A percentile compares a stretch with the other conserved stretches of the same genome.
phyloP scores from a whole-genome alignment of 2,113 vertebrate genomes.

The Albula glossodonta region DNA sequence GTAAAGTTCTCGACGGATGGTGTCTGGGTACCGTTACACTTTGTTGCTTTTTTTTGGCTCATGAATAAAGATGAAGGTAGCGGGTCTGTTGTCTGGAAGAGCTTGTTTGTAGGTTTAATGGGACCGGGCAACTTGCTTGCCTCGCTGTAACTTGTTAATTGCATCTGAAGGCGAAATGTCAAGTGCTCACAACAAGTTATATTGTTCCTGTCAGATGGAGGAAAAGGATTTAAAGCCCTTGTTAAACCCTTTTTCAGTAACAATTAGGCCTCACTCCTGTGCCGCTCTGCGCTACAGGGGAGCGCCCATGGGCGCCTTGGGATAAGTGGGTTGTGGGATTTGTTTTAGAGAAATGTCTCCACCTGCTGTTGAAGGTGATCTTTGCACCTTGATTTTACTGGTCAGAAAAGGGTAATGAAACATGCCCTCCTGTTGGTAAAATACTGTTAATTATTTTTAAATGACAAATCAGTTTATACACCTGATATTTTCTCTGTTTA shows the following conservation, averaged over 20 bases:
- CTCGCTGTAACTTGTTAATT: constrained; percentile 46
- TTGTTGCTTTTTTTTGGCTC: not conserved
- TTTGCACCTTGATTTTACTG: not conserved
- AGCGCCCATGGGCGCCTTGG: not conserved
- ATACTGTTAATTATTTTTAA: not conserved
- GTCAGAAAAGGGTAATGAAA: not conserved
- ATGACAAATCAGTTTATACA: not conserved
- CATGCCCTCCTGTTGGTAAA: not conserved
- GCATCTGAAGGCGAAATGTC: constrained; percentile 49
- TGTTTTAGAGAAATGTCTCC: not conserved
- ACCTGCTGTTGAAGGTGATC: constrained; percentile 3
- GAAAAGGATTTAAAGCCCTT: constrained; percentile 47
- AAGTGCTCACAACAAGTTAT: constrained; percentile 22
- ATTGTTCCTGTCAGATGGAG: constrained; percentile 29
- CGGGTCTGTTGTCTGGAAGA: constrained; percentile 31
- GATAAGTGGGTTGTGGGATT: not conserved
- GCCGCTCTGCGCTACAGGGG: constrained; percentile 24
- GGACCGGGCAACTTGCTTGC: constrained; percentile 33
- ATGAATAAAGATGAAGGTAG: constrained; percentile 13
- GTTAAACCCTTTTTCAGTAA: constrained; percentile 54
- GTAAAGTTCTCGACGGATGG: constrained; percentile 1
- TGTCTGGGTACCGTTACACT: not conserved
- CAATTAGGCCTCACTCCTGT: constrained; percentile 22
- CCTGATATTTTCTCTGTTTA: too few species aligned
- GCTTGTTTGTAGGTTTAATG: constrained; percentile 16